phyloP scores from a whole-genome alignment of 23 tunicate species.

The Corella eumyota region DNA sequence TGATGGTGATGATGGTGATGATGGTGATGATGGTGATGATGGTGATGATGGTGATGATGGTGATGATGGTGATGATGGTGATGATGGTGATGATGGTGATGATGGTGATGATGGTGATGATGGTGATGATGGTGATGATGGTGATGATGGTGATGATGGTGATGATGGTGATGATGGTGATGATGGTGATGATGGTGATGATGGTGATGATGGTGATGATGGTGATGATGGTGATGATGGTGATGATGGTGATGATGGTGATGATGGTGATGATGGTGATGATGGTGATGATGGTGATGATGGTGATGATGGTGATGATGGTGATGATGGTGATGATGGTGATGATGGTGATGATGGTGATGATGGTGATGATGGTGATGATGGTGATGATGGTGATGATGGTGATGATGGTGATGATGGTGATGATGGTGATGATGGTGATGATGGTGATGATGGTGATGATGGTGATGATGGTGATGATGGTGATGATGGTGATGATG shows the following conservation, averaged over 20 bases:
- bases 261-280: slow-evolving; percentile 5
- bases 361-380: background rate
- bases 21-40: slow-evolving; percentile 1
- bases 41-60: slow-evolving; percentile 1
- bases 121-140: slow-evolving; percentile 1
- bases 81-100: slow-evolving; percentile 1
- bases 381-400: background rate
- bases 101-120: slow-evolving; percentile 3
- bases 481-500: too few species aligned
- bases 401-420: slow-evolving; percentile 3
- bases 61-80: slow-evolving; percentile 1
- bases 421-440: slow-evolving; percentile 4
- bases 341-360: slow-evolving; percentile 5
- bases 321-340: slow-evolving; percentile 1
- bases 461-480: too few species aligned
- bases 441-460: background rate
- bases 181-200: slow-evolving; percentile 3
- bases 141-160: background rate
- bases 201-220: background rate
- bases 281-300: background rate
- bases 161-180: slow-evolving; percentile 3
- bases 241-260: slow-evolving; percentile 1
- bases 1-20: background rate
- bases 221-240: background rate
- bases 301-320: background rate